These are phyloP conservation scores for Lutjanus argentimaculatus DNA, from an alignment of 2,797 vertebrate species.

Conservation along the genomic window DNA sequence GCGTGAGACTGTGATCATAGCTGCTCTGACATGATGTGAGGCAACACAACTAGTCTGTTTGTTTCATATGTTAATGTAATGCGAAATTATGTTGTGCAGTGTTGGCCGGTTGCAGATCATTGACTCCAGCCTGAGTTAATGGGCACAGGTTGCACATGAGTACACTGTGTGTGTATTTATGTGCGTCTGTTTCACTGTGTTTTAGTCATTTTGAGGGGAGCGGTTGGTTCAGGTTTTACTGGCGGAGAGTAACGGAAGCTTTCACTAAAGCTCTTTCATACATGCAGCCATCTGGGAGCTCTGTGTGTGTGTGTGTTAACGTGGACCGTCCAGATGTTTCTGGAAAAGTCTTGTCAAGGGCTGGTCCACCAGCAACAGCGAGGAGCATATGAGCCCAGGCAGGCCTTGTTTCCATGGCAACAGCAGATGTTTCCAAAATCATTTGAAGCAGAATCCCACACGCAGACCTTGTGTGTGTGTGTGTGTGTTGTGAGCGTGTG, in stretches of 20 bases:
- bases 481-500: constrained; percentile 4
- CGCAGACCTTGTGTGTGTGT: not conserved
- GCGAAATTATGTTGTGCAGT: not conserved
- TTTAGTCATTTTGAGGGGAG: not conserved
- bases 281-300: not conserved
- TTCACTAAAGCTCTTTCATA: constrained; percentile 28
- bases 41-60: no score
- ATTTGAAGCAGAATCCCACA: constrained; percentile 9
- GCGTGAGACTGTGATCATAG: no score
- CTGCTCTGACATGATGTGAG: no score
- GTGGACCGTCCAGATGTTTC: constrained; percentile 75
- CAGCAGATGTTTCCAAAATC: constrained; percentile 60
- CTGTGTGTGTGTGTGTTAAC: constrained; percentile 2
- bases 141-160: not conserved
- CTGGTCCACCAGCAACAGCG: constrained; percentile 36
- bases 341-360: constrained; percentile 55
- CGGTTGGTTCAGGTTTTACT: constrained; percentile 11
- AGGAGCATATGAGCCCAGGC: constrained; percentile 48
- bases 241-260: constrained; percentile 27
- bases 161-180: not conserved
- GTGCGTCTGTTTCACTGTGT: not conserved
- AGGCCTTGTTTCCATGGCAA: constrained; percentile 68
- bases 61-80: constrained; percentile 4
- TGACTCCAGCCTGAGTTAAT: not conserved
- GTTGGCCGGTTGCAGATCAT: not conserved